Percentiles rank a stretch among this genome's conserved stretches.
These are phyloP conservation scores for Atta cephalotes DNA, from an alignment of 1,140 invertebrate species.

Conservation along the genomic window DNA sequence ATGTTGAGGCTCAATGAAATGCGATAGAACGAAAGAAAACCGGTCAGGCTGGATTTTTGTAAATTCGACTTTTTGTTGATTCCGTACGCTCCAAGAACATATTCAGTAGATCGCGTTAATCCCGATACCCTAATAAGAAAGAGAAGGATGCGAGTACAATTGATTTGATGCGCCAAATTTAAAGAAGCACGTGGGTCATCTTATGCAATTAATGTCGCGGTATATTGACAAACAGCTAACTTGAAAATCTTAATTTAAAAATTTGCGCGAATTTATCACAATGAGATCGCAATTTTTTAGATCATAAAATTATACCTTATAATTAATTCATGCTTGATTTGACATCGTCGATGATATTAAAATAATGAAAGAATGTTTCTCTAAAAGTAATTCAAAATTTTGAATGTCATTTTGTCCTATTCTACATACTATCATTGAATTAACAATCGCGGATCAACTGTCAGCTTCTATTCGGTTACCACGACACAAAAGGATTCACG, in stretches of 20 bases:
- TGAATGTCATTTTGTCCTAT: constrained; percentile 13
- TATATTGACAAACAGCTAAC: neutral
- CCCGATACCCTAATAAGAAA: constrained; percentile 19
- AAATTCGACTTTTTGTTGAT: constrained; percentile 57
- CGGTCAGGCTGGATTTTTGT: constrained; percentile 65
- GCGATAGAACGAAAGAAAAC: constrained; percentile 65
- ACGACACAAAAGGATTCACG: constrained; percentile 68
- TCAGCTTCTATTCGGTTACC: constrained; percentile 70
- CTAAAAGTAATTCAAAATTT: neutral
- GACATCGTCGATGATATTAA: neutral
- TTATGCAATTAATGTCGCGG: constrained; percentile 23
- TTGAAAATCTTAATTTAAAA: neutral
- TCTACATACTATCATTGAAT: constrained; percentile 20
- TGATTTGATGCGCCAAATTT: constrained; percentile 34
- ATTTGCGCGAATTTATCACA: constrained; percentile 6
- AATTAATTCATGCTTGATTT: neutral
- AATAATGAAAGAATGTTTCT: neutral
- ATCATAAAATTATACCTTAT: neutral
- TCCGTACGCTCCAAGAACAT: constrained; percentile 25
- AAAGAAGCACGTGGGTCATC: constrained; percentile 52
- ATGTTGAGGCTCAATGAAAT: constrained; percentile 53
- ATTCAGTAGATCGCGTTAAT: constrained; percentile 40
- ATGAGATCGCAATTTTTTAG: neutral
- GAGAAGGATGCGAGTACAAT: constrained; percentile 14
- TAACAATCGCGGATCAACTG: constrained; percentile 65